A percentile compares a stretch with the other conserved stretches of the same genome.
These are phyloP conservation scores for Malacoctenus gilli DNA, from an alignment of 2,797 vertebrate species.

Conservation along the genomic window DNA sequence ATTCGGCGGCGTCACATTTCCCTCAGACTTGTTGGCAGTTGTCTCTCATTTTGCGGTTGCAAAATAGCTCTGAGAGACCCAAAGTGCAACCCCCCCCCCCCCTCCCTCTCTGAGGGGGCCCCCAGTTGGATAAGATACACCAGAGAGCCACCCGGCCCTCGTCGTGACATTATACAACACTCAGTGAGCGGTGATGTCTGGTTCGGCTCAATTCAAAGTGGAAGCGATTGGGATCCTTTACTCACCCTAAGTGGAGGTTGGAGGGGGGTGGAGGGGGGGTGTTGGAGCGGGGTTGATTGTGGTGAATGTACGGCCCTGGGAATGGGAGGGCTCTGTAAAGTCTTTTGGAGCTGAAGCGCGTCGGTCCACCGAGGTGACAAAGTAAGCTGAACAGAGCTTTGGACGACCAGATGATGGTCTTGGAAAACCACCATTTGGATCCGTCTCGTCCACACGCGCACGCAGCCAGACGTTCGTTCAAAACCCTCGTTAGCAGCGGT, in stretches of 20 bases:
- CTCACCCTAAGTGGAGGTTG: conserved; percentile 23
- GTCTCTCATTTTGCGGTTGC: no score
- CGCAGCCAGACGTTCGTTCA: no score
- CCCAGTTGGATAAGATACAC: conserved; percentile 43
- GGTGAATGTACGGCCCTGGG: conserved; percentile 52
- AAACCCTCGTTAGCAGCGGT: no score
- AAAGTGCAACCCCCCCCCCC: no score
- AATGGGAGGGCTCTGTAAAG: conserved; percentile 48
- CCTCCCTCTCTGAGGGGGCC: conserved; percentile 27
- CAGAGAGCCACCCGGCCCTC: conserved; percentile 67
- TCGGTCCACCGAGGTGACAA: conserved; percentile 50
- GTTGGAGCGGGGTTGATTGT: conserved; percentile 32
- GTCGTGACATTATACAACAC: conserved; percentile 71
- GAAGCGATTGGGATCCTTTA: conserved; percentile 66
- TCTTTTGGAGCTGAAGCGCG: conserved; percentile 41
- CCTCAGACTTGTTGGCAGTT: no score
- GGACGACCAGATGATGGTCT: conserved; percentile 45
- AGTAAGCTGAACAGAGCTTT: conserved; percentile 49
- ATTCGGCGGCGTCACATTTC: no score
- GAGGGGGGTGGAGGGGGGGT: background rate
- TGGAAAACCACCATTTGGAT: conserved; percentile 20
- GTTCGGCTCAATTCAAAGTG: conserved; percentile 69
- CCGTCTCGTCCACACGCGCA: no score
- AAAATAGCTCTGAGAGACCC: no score
- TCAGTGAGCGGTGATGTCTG: conserved; percentile 60